Base-by-base conservation (phyloP, 2,888 invertebrate genomes). In the Polydrusus cervinus region DNA sequence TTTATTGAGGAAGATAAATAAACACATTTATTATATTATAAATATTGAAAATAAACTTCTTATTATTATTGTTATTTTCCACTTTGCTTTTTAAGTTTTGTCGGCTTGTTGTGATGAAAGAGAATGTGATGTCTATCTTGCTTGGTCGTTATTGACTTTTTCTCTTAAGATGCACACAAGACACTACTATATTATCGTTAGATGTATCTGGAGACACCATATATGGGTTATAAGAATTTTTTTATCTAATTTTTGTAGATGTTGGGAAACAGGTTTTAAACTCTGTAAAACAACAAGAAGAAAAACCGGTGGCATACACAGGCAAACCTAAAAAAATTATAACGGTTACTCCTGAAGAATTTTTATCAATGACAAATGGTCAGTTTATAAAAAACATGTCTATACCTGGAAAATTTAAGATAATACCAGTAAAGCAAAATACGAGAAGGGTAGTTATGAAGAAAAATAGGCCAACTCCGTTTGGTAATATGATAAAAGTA, bases 241-340 rank as follows among this genome's bases (percentile, higher is more conserved):
- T n/a, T n/a, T n/a, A n/a, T n/a, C n/a, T n/a, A n/a, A 40, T 40
- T 11, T 51, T 79, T 80, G 76, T 86, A 90, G 95, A 95, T 83
- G 93, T 94, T 5, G 95, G 95, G 11, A 94, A 94, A 83, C 88
- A 94, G 82, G 91, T 94, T 80, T 86, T 95, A 80, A 93, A 94
- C 82, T 86, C 89, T 9, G 87, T 89, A 1, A 89, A 88, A 82
- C 81, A 84, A 20, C 75, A 83, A 78, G 89, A 81, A 82, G 77
- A 85, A 60, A 85, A 70, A 55, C 62, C 75, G 20, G 55, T 20
- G 20, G 60, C 38, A 7, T 64, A 64, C 18, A 73, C 78, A 25
- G 62, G 51, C 13, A 80, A 80, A 34, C 86, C 85, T 62, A 83
- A 87, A 30, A 89, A 89, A 85, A 87, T 89, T n/a, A 88, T 90